A percentile compares a stretch with the other conserved stretches of the same genome.
Conservation (phyloP, 2,113 vertebrate genomes). For the Colius striatus region DNA sequence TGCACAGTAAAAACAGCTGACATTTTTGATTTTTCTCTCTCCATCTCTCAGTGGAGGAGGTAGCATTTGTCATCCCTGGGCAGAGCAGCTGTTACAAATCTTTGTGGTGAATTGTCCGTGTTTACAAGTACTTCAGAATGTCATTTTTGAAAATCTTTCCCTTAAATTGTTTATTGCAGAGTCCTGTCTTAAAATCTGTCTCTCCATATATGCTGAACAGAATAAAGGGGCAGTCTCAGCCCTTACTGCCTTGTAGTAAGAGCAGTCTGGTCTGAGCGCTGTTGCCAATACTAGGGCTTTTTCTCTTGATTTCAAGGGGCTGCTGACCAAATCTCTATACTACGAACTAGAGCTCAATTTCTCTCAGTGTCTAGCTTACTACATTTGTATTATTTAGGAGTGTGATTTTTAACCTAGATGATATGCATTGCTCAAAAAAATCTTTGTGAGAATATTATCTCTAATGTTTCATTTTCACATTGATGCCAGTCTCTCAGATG, state of each 20-base stretch:
- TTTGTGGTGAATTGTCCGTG: background rate
- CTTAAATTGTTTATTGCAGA: background rate
- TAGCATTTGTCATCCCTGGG: conserved; percentile 6
- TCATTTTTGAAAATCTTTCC: background rate
- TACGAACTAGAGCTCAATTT: background rate
- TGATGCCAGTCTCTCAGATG: background rate
- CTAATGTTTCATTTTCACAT: background rate
- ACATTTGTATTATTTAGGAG: background rate
- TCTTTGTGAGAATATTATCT: background rate
- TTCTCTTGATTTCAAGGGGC: background rate
- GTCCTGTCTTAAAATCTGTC: background rate
- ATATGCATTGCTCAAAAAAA: background rate
- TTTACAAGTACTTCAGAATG: background rate
- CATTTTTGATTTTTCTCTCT: conserved; percentile 12
- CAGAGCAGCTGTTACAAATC: conserved; percentile 4
- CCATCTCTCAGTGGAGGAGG: conserved; percentile 7
- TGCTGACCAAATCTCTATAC: background rate
- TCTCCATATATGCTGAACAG: background rate
- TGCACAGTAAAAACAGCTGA: conserved; percentile 20
- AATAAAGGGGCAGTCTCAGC: background rate
- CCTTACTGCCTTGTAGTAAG: rapidly evolving
- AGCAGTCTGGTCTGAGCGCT: background rate
- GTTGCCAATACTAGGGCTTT: background rate
- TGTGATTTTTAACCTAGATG: background rate
- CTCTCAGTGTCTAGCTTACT: background rate